phyloP scores from a whole-genome alignment of 2,888 invertebrate genomes.

The Stenolophus ochropezus region DNA sequence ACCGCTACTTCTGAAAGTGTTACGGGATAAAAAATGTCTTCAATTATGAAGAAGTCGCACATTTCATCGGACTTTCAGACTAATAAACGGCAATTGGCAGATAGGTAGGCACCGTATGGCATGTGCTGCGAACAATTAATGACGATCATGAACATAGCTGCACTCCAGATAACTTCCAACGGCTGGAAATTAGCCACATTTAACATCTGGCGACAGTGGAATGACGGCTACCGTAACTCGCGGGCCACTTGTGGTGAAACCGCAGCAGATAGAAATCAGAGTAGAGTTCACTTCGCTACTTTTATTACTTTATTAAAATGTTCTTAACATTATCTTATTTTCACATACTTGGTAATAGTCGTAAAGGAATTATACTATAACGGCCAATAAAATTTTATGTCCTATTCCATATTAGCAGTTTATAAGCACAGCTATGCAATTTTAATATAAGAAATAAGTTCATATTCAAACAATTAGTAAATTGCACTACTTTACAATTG shows the following conservation, averaged over 20 bases:
- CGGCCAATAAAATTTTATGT: too few species aligned
- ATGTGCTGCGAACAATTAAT: constrained; percentile 11
- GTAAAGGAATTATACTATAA: too few species aligned
- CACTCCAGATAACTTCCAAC: neutral
- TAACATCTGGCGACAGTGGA: constrained; percentile 11
- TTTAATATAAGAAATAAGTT: too few species aligned
- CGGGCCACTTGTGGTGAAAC: neutral
- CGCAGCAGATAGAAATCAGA: neutral
- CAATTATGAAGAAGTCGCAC: neutral
- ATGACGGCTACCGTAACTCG: neutral
- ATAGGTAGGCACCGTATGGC: neutral
- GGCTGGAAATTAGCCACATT: neutral
- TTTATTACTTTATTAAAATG: neutral
- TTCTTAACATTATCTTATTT: too few species aligned
- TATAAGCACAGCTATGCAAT: too few species aligned
- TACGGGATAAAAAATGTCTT: neutral
- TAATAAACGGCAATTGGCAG: neutral
- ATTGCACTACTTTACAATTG: too few species aligned
- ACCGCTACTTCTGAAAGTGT: neutral
- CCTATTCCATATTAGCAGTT: too few species aligned
- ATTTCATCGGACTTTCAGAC: neutral
- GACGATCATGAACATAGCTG: constrained; percentile 21
- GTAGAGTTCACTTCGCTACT: neutral
- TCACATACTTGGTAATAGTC: too few species aligned
- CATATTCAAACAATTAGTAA: too few species aligned